A percentile compares a stretch with the other conserved stretches of the same genome.
These are phyloP conservation scores for Philaethria dido DNA, from an alignment of 2,888 invertebrate species.

Conservation along the genomic window DNA sequence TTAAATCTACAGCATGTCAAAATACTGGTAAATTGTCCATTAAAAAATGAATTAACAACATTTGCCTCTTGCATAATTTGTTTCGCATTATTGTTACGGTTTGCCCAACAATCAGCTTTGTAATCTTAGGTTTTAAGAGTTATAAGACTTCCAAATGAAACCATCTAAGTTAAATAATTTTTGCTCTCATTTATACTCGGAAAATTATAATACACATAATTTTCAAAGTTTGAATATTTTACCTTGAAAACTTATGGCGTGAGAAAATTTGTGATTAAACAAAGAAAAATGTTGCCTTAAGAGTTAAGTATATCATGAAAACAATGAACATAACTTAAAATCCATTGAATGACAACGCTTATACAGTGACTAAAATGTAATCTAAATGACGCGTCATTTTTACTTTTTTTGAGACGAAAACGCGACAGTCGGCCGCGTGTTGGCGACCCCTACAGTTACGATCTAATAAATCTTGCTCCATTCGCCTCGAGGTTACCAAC, in stretches of 20 bases:
- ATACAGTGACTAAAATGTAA: conserved; percentile 21
- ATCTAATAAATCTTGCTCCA: conserved; percentile 78
- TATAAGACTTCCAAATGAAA: conserved; percentile 11
- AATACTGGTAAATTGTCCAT: conserved; percentile 7
- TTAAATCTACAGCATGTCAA: not conserved
- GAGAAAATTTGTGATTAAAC: conserved; percentile 1
- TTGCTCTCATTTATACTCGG: conserved; percentile 2
- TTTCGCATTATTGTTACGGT: conserved; percentile 11
- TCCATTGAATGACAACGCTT: conserved; percentile 22
- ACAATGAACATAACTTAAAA: conserved; percentile 18
- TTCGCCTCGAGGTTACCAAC: conserved; percentile 60
- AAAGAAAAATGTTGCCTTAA: conserved; percentile 4
- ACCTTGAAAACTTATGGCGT: conserved; percentile 18
- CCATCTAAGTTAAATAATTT: conserved; percentile 4
- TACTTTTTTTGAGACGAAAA: conserved; percentile 35
- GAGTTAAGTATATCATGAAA: conserved; percentile 7
- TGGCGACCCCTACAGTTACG: conserved; percentile 77
- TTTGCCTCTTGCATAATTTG: conserved; percentile 14
- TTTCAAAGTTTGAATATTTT: conserved; percentile 4
- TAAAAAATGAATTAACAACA: conserved; percentile 9
- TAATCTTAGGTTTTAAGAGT: conserved; percentile 18
- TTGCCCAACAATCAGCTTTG: conserved; percentile 7
- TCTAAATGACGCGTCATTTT: conserved; percentile 27
- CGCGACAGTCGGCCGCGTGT: conserved; percentile 62
- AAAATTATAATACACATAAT: conserved; percentile 10